These are phyloP conservation scores for Pseudochromis fuscus DNA, from an alignment of 2,797 vertebrate species.

Conservation along the genomic window DNA sequence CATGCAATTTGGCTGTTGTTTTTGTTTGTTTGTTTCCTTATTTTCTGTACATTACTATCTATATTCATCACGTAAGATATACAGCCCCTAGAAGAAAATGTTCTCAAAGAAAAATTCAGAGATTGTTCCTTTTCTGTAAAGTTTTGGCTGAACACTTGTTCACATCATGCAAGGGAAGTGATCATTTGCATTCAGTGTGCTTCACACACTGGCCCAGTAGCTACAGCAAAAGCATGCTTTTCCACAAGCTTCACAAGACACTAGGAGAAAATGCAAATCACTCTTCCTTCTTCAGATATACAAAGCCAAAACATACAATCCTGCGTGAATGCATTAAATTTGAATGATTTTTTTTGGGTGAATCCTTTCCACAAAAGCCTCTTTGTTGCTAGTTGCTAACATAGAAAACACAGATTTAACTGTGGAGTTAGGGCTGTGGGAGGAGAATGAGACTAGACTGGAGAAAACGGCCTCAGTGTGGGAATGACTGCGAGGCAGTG, in stretches of 20 bases:
- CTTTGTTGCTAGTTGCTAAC: conserved; percentile 74
- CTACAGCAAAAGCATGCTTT: conserved; percentile 49
- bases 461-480: conserved; percentile 54
- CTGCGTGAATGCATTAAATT: conserved; percentile 75
- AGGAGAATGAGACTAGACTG: conserved; percentile 58
- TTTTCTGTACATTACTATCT: background rate
- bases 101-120: conserved; percentile 13
- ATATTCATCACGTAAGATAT: background rate
- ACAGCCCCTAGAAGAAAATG: background rate
- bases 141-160: conserved; percentile 1
- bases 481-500: conserved; percentile 46
- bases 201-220: conserved; percentile 44
- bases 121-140: conserved; percentile 29
- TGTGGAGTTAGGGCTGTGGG: conserved; percentile 48
- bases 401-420: conserved; percentile 66
- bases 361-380: conserved; percentile 76
- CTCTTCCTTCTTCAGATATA: conserved; percentile 49
- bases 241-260: conserved; percentile 49
- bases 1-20: background rate
- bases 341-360: conserved; percentile 76
- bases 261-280: conserved; percentile 75
- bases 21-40: background rate
- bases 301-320: conserved; percentile 67
- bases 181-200: conserved; percentile 63
- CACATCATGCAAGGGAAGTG: conserved; percentile 43